Percentiles rank a stretch among this genome's conserved stretches.
These are phyloP conservation scores for Gymnarchus niloticus DNA, from an alignment of 2,113 vertebrate species.

Conservation along the genomic window DNA sequence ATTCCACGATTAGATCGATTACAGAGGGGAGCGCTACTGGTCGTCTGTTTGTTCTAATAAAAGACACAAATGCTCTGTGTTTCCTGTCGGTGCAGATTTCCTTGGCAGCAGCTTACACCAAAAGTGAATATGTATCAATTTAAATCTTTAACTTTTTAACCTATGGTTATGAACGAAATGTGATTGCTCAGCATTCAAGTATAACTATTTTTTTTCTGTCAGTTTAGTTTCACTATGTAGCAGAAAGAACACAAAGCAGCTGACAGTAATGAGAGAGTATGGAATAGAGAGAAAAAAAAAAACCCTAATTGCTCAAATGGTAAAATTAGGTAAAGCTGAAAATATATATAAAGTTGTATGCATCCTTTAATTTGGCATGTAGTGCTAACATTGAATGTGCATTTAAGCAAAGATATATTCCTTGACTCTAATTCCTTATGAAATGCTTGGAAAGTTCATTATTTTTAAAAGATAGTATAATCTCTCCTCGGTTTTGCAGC, in stretches of 20 bases:
- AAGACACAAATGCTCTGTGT: neutral
- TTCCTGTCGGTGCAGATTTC: too few relatives aligned
- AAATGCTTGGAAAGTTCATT: conserved; percentile 55
- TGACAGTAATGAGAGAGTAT: too few relatives aligned
- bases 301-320: neutral
- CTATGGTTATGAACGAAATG: too few relatives aligned
- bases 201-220: too few relatives aligned
- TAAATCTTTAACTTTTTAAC: too few relatives aligned
- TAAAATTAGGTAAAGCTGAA: neutral
- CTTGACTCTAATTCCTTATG: neutral
- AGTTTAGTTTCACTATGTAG: too few relatives aligned
- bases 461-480: conserved; percentile 65
- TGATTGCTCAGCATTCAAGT: too few relatives aligned
- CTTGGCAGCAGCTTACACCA: too few relatives aligned
- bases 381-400: neutral
- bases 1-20: neutral
- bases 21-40: neutral
- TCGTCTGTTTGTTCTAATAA: neutral
- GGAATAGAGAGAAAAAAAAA: too few relatives aligned
- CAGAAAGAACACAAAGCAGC: too few relatives aligned
- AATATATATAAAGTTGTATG: too few relatives aligned
- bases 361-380: neutral
- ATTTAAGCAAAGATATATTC: neutral
- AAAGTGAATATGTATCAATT: too few relatives aligned
- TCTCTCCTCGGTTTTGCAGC: conserved; percentile 54